These are phyloP conservation scores for Procambarus clarkii DNA, from an alignment of 1,140 invertebrate species.

Conservation along the genomic window DNA sequence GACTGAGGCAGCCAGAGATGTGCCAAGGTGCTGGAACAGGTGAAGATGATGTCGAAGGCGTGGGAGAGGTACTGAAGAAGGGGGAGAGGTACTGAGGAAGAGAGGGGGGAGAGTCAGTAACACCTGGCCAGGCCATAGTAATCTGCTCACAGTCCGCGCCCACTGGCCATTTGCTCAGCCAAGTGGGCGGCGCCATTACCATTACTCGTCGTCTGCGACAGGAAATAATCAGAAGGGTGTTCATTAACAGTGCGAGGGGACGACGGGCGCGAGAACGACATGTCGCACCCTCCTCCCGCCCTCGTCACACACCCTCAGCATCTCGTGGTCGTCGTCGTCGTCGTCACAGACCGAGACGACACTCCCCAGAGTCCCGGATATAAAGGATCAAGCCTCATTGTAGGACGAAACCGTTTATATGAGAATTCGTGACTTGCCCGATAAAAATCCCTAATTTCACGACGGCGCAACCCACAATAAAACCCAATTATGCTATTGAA, in stretches of 20 bases:
- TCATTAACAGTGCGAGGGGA: not conserved
- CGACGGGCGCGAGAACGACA: not conserved
- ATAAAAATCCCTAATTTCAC: not conserved
- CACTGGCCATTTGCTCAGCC: too few relatives aligned
- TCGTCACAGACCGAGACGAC: too few relatives aligned
- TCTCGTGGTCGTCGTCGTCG: too few relatives aligned
- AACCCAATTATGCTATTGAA: not conserved
- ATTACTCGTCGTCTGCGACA: not conserved
- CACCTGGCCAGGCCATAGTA: not conserved
- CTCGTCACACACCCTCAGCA: too few relatives aligned
- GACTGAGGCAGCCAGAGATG: not conserved
- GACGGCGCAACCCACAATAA: not conserved
- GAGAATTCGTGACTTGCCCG: not conserved
- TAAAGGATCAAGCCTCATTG: not conserved
- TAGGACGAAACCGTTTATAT: not conserved
- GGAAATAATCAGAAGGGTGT: conserved; percentile 26
- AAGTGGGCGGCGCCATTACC: not conserved
- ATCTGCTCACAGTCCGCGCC: not conserved
- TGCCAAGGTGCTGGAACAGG: too few relatives aligned
- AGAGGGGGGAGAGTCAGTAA: not conserved
- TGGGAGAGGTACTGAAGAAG: too few relatives aligned
- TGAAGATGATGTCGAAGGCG: too few relatives aligned
- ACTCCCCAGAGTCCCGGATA: too few relatives aligned
- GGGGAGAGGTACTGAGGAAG: too few relatives aligned
- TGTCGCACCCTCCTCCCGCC: not conserved